Base-by-base conservation (phyloP, 2,113 vertebrate genomes). In the Oncorhynchus tshawytscha region DNA sequence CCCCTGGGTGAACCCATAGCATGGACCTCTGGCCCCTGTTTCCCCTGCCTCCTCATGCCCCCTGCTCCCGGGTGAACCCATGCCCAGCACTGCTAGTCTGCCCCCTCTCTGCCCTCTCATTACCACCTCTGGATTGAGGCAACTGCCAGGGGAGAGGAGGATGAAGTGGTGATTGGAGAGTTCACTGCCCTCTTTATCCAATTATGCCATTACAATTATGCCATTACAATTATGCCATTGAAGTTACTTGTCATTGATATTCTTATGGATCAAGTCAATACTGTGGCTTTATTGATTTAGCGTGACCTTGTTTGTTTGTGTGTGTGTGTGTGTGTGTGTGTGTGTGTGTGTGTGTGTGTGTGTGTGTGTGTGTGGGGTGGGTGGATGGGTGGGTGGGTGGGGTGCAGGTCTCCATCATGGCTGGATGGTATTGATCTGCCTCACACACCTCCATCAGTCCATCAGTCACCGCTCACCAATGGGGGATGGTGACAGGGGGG, bases 121-220 rank as follows among this genome's bases (percentile, higher is more conserved):
- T 83, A 86, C 82, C 80, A 22, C 76, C 31, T 1, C 74, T 45
- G 73, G 78, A 78, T 80, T 71, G 6, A 73, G 76, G 77, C 69
- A 80, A 75, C 81, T 80, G 83, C 79, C 71, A 69, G 25, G 34
- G 70, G 57, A 76, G 70, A 69, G 12, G 31, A 67, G 85, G 86
- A 82, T 85, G 82, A 82, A 60, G 74, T 34, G 68, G 80, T 71
- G 73, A 72, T 18, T 13, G 77, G 74, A 68, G 70, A 6, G 65
- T 25, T 67, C 27, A 49, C 25, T 74, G 39, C 39, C 39, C 8
- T 31, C 24, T 29, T 15, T 29, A 5, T 69, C 67, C n/a, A n/a
- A n/a, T n/a, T n/a, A n/a, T n/a, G n/a, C n/a, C n/a, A n/a, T n/a
- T n/a, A n/a, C 20, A 1, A 69, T 45, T 22, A 12, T 8, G 60